Conservation (phyloP, 2,888 invertebrate species). For the Archips xylosteana region DNA sequence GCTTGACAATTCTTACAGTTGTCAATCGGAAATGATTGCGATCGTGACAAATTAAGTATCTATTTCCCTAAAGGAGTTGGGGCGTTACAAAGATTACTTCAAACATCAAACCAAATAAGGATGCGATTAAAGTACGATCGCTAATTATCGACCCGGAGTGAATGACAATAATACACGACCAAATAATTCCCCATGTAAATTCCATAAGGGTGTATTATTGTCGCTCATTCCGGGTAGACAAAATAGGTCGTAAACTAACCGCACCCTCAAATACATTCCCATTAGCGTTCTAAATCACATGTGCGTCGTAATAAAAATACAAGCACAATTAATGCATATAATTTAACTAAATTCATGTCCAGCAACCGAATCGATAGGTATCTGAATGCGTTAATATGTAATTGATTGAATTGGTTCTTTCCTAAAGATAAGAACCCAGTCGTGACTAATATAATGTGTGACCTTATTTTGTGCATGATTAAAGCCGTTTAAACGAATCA, state of each 20-base stretch:
- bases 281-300: conserved; percentile 1
- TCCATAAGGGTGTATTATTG: too few relatives aligned
- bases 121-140: too few relatives aligned
- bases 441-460: conserved; percentile 50
- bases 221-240: too few relatives aligned
- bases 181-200: too few relatives aligned
- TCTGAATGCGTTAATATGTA: conserved; percentile 9
- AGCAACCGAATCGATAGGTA: background rate
- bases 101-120: background rate
- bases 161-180: too few relatives aligned
- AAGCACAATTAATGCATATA: conserved; percentile 1
- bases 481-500: conserved; percentile 69
- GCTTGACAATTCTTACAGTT: conserved; percentile 46
- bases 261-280: background rate
- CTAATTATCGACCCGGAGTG: too few relatives aligned
- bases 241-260: too few relatives aligned
- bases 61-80: background rate
- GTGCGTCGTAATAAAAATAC: background rate
- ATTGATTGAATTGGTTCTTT: background rate
- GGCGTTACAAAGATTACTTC: background rate
- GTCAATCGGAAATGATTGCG: conserved; percentile 9
- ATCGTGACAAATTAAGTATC: background rate
- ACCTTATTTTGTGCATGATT: conserved; percentile 76
- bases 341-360: conserved; percentile 6
- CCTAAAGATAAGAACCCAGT: background rate